A percentile compares a stretch with the other conserved stretches of the same genome.
Conservation (phyloP, 1,140 invertebrate genomes). For the Diabrotica virgifera region DNA sequence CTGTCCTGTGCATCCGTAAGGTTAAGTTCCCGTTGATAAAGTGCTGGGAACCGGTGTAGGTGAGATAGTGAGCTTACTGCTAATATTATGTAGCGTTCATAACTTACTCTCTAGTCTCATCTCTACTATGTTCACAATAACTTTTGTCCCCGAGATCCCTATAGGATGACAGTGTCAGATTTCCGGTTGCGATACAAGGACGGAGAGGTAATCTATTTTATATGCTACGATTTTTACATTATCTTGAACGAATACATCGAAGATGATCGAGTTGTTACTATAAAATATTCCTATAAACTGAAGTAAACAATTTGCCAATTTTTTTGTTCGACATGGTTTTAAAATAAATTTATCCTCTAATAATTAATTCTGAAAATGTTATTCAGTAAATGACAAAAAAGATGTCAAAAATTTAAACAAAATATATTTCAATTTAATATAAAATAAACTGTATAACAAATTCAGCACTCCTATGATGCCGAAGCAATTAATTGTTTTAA, state of each 20-base stretch:
- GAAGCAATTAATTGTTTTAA: too few relatives aligned
- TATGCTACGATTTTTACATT: not conserved
- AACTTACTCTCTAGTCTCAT: conserved; percentile 10
- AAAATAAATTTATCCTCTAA: too few relatives aligned
- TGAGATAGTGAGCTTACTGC: conserved; percentile 23
- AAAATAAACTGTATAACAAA: too few relatives aligned
- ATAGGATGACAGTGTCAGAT: conserved; percentile 14
- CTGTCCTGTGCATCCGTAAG: conserved; percentile 20
- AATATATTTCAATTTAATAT: too few relatives aligned
- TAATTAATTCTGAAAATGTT: too few relatives aligned
- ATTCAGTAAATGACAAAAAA: too few relatives aligned
- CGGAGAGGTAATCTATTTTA: not conserved
- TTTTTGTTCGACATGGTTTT: too few relatives aligned
- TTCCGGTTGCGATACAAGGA: not conserved
- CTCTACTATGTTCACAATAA: conserved; percentile 6
- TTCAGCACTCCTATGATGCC: too few relatives aligned
- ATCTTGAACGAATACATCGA: not conserved
- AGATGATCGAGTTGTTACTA: too few relatives aligned
- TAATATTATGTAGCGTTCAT: conserved; percentile 18
- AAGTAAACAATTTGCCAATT: too few relatives aligned
- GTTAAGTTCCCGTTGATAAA: conserved; percentile 28
- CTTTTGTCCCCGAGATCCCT: conserved; percentile 13
- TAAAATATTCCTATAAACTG: too few relatives aligned
- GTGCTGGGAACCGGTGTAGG: conserved; percentile 22
- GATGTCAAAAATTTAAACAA: too few relatives aligned